Evolutionary conservation across 2,888 invertebrate genomes (phyloP).

Genomic region (Galeruca laticollis): DNA sequence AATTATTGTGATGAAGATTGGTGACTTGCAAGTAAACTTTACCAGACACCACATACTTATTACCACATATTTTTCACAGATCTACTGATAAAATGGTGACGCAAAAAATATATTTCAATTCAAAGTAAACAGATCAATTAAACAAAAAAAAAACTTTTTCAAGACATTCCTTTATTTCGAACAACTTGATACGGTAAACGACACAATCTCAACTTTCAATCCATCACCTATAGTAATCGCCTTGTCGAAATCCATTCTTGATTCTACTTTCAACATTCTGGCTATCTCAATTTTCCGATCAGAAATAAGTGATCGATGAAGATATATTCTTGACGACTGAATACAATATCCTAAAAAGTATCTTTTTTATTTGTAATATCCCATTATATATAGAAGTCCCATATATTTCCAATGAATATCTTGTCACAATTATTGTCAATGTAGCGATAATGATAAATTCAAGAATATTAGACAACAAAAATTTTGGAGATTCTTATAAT

Average conservation of each 20-base stretch:
- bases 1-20: no score
- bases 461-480: background rate
- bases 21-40: no score
- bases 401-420: background rate
- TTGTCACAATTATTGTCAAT: conserved; percentile 3
- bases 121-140: background rate
- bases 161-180: background rate
- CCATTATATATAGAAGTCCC: background rate
- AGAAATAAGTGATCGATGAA: conserved; percentile 13
- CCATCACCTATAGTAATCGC: background rate
- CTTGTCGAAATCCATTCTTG: conserved; percentile 5
- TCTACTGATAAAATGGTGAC: background rate
- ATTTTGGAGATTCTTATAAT: no score
- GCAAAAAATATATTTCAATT: background rate
- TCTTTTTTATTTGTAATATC: background rate
- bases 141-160: background rate
- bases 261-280: conserved; percentile 3
- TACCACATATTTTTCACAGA: background rate
- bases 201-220: background rate
- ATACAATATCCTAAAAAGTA: background rate
- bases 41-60: no score
- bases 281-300: conserved; percentile 8
- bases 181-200: conserved; percentile 9
- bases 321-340: conserved; percentile 3
- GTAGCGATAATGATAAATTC: background rate